Evolutionary conservation across 2,888 invertebrate species (phyloP), one percentile per base, ranked within the genome.

Genomic region (Dynastes maya): DNA sequence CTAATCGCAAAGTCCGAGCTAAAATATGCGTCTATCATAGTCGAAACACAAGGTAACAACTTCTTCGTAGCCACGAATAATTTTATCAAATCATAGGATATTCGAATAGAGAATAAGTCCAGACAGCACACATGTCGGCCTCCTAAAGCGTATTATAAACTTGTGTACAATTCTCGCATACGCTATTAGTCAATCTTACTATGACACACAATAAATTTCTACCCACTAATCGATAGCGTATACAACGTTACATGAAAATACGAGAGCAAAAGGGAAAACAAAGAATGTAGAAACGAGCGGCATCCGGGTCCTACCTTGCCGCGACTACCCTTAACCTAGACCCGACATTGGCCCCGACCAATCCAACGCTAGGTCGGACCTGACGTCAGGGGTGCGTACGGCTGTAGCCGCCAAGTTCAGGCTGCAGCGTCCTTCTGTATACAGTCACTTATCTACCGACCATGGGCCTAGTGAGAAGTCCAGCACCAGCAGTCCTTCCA

Each of bases 361-460:
- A 88, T 88, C 82, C 83, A 83, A 83, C 85, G 82, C 91, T 91
- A 91, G 91, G 91, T 91, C 91, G 91, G 86, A 86, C 88, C 89
- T 91, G 91, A 91, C 91, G 91, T 92, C 91, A 91, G 85, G 81
- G 88, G 83, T 87, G 89, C 90, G 85, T 84, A 84, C 85, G 83
- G 79, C 83, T 81, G 79, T 77, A 79, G 82, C 84, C 84, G 84
- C 84, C 84, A 85, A 85, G 82, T 84, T 84, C 80, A 79, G 79
- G 78, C 79, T 78, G 74, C 77, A 77, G 79, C 81, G 79, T 81
- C 81, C 78, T 77, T 81, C 81, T 55, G 68, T 79, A 77, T 45
- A 71, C 74, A 72, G 79, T 79, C 81, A 82, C 81, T 81, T 80
- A 82, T 80, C 78, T 79, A 76, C 79, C 82, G 82, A 82, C 82